Percentiles rank a stretch among this genome's conserved stretches.
phyloP scores from a whole-genome alignment of 2,113 vertebrate genomes.

The Lichenostomus cassidix region DNA sequence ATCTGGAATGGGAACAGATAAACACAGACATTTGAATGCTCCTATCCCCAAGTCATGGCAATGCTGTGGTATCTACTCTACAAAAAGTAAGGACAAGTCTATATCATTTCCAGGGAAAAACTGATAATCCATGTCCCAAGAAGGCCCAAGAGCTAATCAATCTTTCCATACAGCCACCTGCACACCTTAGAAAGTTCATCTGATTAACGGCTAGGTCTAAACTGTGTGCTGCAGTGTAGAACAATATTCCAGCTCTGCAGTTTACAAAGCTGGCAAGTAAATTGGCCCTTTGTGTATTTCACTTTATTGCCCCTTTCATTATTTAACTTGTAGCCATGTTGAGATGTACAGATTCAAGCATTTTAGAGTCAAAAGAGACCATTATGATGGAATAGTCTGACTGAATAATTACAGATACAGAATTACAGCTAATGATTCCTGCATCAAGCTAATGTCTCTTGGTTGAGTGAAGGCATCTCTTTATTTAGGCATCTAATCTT shows the following conservation, averaged over 20 bases:
- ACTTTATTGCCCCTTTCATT: conserved; percentile 60
- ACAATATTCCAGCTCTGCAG: conserved; percentile 55
- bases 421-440: background rate
- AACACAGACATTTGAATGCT: background rate
- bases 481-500: background rate
- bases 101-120: conserved; percentile 7
- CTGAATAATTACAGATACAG: background rate
- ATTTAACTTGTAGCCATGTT: conserved; percentile 61
- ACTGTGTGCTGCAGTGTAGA: conserved; percentile 39
- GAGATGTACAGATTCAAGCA: conserved; percentile 40
- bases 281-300: conserved; percentile 67
- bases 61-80: background rate
- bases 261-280: conserved; percentile 66
- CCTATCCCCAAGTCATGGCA: background rate
- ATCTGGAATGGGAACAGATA: conserved; percentile 76
- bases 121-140: background rate
- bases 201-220: conserved; percentile 70
- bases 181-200: conserved; percentile 35
- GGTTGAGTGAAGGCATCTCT: background rate
- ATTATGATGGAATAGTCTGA: background rate
- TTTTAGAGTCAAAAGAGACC: background rate
- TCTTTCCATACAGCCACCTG: conserved; percentile 61
- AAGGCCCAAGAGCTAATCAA: conserved; percentile 40
- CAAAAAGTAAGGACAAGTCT: background rate
- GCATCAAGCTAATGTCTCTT: background rate